Base-by-base conservation (phyloP, 2,113 vertebrate species). In the Panthera leo region DNA sequence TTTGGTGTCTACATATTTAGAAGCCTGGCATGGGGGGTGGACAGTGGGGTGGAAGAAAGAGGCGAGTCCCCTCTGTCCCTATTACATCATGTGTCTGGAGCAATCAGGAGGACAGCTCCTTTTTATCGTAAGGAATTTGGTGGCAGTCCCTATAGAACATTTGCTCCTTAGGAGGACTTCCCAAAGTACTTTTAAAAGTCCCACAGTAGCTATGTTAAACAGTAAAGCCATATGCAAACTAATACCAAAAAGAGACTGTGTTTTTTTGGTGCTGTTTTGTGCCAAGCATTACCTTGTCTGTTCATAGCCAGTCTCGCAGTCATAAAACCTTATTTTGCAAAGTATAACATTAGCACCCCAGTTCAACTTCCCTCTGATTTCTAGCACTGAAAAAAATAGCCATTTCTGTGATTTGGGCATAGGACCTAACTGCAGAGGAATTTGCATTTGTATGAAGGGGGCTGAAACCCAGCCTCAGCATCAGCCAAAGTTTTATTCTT, bases 301-400 rank as follows among this genome's bases (percentile, higher is more conserved):
- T 48, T 95, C 89, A 92, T 94, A 97, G 86, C 91, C 36, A 78
- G 63, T 78, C n/a, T 97, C 18, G 7, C 68, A 98, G 73, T 82
- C 91, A 80, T 67, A 53, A 98, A 96, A 96, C 92, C 58, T 96
- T 83, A 97, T 94, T 98, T 98, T 63, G 79, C 78, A 42, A 94
- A 93, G 89, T 79, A 34, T 92, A 91, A 96, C 94, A 95, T 92
- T 84, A 75, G 84, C 87, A 94, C 63, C 73, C 34, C 85, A 96
- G 96, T 96, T 48, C 97, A 92, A 96, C 83, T 97, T 97, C n/a
- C 76, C 84, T 97, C 96, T 97, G 94, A 97, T 98, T 98, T 90
- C 95, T 83, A 97, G 90, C 0, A 5, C 85, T 0, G 19, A 7
- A 88, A 94, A 91, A 91, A 94, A 88, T 16, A 94, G 68, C 55